Evolutionary conservation across 2,888 invertebrate species (phyloP), one percentile per base, ranked within the genome.

Genomic region (Halictus quadricinctus): DNA sequence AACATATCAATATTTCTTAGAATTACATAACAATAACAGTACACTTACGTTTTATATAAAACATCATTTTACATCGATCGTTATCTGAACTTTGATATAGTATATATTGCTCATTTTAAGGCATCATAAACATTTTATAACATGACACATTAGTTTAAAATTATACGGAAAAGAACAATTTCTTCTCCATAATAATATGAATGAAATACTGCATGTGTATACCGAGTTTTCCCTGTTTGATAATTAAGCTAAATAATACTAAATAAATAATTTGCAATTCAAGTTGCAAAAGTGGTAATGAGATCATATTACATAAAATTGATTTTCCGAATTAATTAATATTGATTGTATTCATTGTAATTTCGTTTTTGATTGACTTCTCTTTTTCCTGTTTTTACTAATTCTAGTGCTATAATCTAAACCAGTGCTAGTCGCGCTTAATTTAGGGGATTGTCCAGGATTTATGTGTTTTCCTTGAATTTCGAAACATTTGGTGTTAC

Each of bases 381-480:
- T 91, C 41, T 90, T 91, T 60, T 88, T 88, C 12, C 81, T 84
- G 25, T 69, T 87, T 46, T 84, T 90, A 15, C 25, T 74, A 72
- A 69, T 86, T 84, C 88, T 88, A n/a, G 91, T 81, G 87, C 83
- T 90, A 15, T 83, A 84, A 66, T 92, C 89, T 88, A 83, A 90
- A 46, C 85, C 83, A 29, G 89, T 82, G 74, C 85, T 88, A 10
- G 77, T 76, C 48, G 81, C 50, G 81, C 79, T 89, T 80, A 87
- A 82, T 69, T 88, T 92, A n/a, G 89, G 64, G n/a, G 89, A 89
- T 72, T 90, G 91, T 72, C 85, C 82, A 46, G 87, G 81, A 21
- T 80, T 87, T 50, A 93, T 91, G 25, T 91, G 91, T 54, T 88
- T 93, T n/a, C 93, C 94, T 46, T 91, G 91, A 84, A 94, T 90